A percentile compares a stretch with the other conserved stretches of the same genome.
Evolutionary conservation across 1,140 invertebrate genomes (phyloP).

Genomic region (Papilio polyxenes): DNA sequence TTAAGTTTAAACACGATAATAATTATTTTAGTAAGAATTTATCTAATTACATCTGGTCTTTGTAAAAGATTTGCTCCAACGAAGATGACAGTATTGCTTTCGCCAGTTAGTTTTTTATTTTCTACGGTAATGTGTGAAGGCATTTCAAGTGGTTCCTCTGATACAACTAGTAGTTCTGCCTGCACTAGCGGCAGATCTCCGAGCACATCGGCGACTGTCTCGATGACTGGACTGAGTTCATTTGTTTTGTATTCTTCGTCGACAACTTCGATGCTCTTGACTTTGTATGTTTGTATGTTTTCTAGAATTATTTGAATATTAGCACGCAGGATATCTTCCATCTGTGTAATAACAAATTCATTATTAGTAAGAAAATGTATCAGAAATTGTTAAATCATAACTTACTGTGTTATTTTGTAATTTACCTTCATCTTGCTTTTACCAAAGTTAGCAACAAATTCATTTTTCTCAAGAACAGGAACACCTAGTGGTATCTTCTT

Average conservation of each 20-base stretch:
- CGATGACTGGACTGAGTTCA: conserved; percentile 74
- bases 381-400: neutral
- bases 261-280: conserved; percentile 87
- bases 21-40: neutral
- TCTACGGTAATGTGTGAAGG: conserved; percentile 81
- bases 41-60: conserved; percentile 61
- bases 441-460: conserved; percentile 87
- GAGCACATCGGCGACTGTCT: conserved; percentile 81
- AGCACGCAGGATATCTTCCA: conserved; percentile 80
- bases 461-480: conserved; percentile 87
- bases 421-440: conserved; percentile 61
- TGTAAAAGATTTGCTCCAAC: conserved; percentile 77
- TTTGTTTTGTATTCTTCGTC: conserved; percentile 79
- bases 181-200: conserved; percentile 85
- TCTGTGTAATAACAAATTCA: conserved; percentile 48
- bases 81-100: conserved; percentile 82
- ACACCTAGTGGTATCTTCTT: conserved; percentile 83
- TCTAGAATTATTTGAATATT: conserved; percentile 89
- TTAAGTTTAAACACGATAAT: conserved; percentile 23
- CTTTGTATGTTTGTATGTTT: conserved; percentile 85
- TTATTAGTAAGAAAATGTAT: neutral
- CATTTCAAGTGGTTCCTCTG: conserved; percentile 77
- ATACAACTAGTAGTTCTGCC: conserved; percentile 74
- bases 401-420: neutral
- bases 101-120: conserved; percentile 81